Evolutionary conservation across 2,888 invertebrate species (phyloP), one percentile per base, ranked within the genome.

Genomic region (Volucella zonaria): DNA sequence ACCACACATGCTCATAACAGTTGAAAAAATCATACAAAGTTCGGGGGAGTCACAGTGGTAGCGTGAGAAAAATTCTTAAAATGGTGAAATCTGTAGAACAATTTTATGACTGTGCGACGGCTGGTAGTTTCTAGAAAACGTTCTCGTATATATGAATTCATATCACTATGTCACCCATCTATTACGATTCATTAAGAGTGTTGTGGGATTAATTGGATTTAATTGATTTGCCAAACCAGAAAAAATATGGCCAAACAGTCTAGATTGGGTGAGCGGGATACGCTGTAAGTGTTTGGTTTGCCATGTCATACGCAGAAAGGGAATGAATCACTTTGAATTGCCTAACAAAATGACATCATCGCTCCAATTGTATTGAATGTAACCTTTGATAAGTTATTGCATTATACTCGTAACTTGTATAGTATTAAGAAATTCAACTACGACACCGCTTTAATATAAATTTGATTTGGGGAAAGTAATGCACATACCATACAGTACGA

Each of bases 181-280:
- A 90, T 91, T 91, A 89, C 88, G 89, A 89, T 91, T 92, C 90
- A 91, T 91, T 91, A 91, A 90, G 87, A 89, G 89, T 91, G 91
- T 91, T 91, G 91, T 90, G 91, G 90, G 89, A 91, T 91, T 91
- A 91, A 91, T 91, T 91, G 91, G 90, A 91, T 92, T 91, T 91
- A 91, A 91, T 91, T 91, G 91, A 92, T 91, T 91, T 91, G 91
- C 91, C 90, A 91, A 91, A 92, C 90, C 91, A 91, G 90, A 89
- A 90, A 89, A 91, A 91, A 91, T 91, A 31, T 91, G 91, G 90
- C 91, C 91, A 89, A 89, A 89, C 88, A 90, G 90, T 90, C 89
- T 90, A 89, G 90, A 91, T 90, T 90, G 88, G 88, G 83, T 88
- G 82, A 77, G 88, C 87, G 87, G 87, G 87, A 87, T 83, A 87